Conservation (phyloP, 1,140 invertebrate genomes). For the Idris sp. region DNA sequence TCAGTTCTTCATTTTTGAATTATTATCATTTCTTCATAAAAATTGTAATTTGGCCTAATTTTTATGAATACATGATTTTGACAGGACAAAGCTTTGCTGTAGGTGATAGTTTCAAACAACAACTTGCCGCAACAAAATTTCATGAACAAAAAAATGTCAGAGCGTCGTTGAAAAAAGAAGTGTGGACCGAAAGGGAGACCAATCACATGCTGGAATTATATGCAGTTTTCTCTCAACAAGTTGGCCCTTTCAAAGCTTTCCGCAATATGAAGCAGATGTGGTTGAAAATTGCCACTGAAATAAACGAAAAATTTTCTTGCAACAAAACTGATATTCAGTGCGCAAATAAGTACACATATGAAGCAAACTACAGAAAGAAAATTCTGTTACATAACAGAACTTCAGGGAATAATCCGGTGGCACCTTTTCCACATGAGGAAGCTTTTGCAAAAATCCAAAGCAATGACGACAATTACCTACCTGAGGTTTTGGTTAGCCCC, state of each 20-base stretch:
- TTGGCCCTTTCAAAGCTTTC: background rate
- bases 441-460: background rate
- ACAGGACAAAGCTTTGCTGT: too few species aligned
- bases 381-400: background rate
- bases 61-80: too few species aligned
- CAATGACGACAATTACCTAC: background rate
- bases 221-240: background rate
- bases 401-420: constrained; percentile 1
- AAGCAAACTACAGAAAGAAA: background rate
- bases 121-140: too few species aligned
- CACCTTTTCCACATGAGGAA: background rate
- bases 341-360: constrained; percentile 1
- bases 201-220: background rate
- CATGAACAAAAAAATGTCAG: too few species aligned
- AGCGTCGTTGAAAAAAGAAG: constrained; percentile 2
- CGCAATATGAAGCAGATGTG: constrained; percentile 2
- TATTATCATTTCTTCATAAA: too few species aligned
- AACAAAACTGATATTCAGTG: background rate
- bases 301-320: background rate
- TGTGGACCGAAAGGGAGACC: background rate
- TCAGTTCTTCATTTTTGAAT: too few species aligned
- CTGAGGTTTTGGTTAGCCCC: constrained; percentile 2
- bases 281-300: background rate
- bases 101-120: too few species aligned
- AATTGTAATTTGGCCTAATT: too few species aligned